Conservation (phyloP, 64 coral and sea anemone genomes). For the Platygyra sinensis region DNA sequence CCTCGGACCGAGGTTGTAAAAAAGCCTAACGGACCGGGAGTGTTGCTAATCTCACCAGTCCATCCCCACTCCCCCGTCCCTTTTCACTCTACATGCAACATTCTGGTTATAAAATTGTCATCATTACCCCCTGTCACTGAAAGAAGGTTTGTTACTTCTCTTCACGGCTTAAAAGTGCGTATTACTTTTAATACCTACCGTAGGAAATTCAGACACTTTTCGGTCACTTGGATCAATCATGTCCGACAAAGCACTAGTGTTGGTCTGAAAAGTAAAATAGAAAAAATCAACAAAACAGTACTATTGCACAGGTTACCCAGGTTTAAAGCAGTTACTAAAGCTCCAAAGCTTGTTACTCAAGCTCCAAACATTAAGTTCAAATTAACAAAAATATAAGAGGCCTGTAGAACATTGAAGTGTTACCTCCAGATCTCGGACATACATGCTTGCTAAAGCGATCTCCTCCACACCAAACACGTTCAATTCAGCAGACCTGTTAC, state of each 20-base stretch:
- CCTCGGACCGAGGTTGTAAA: no score
- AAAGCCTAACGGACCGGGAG: no score
- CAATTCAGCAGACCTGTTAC: slow-evolving; percentile 38
- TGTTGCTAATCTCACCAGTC: no score
- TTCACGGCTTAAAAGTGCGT: no score
- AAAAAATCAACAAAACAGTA: not conserved
- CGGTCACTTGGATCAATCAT: slow-evolving; percentile 62
- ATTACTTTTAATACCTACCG: not conserved
- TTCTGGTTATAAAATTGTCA: no score
- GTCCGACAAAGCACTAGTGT: slow-evolving; percentile 36
- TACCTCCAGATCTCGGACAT: slow-evolving; percentile 1
- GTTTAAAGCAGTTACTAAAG: no score
- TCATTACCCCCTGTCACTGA: no score
- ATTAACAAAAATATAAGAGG: not conserved
- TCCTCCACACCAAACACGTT: slow-evolving; percentile 73
- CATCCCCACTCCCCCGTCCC: no score
- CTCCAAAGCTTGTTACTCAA: no score
- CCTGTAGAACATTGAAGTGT: not conserved
- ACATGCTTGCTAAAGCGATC: slow-evolving; percentile 20
- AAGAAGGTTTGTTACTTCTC: no score
- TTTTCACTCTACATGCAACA: no score
- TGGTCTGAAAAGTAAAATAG: slow-evolving; percentile 17
- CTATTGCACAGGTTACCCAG: no score
- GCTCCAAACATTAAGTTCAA: not conserved
- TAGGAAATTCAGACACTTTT: slow-evolving; percentile 38